Evolutionary conservation across 2,797 vertebrate genomes (phyloP).

Genomic region (Hirundo rustica): DNA sequence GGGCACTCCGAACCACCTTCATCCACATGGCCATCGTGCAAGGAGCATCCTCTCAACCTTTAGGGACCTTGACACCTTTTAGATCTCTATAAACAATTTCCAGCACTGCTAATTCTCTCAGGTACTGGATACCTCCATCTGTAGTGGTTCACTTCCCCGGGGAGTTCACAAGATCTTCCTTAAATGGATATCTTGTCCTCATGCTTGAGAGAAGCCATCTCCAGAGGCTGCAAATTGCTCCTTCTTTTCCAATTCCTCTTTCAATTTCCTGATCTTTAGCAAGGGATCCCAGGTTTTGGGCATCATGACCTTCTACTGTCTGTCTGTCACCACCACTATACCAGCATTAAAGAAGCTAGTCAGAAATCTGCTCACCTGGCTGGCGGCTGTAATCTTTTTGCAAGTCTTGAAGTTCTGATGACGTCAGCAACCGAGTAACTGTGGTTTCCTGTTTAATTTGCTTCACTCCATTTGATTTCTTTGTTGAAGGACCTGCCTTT

Average conservation of each 20-base stretch:
- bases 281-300: not conserved
- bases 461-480: not conserved
- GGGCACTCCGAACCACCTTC: not conserved
- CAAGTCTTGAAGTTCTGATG: not conserved
- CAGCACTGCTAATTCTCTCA: not conserved
- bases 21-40: not conserved
- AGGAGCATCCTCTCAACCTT: not conserved
- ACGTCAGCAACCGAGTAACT: not conserved
- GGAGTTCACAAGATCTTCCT: not conserved
- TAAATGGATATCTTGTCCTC: not conserved
- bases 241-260: not conserved
- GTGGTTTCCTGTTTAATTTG: not conserved
- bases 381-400: not conserved
- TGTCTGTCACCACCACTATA: not conserved
- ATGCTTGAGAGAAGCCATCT: not conserved
- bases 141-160: not conserved
- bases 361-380: not conserved
- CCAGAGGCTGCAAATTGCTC: not conserved
- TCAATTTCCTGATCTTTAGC: not conserved
- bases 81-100: not conserved
- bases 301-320: not conserved
- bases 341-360: not conserved
- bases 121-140: not conserved
- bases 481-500: not conserved
- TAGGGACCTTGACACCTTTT: not conserved